These are phyloP conservation scores for Salvator merianae DNA, from an alignment of 2,113 vertebrate genomes.

Conservation along the genomic window DNA sequence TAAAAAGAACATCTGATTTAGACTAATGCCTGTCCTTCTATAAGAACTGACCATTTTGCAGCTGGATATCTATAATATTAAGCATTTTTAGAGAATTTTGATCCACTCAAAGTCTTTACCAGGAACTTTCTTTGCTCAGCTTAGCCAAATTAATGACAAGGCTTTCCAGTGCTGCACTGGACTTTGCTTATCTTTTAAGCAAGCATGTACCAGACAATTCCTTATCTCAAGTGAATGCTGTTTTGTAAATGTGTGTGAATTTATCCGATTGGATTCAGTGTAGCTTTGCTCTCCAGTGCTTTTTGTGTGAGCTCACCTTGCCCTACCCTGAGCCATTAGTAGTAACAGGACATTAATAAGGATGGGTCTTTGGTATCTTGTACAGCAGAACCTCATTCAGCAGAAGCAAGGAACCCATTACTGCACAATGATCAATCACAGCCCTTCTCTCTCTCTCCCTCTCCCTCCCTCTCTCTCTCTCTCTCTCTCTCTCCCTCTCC, in stretches of 20 bases:
- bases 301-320: conserved; percentile 76
- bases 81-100: background rate
- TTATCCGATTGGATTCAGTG: conserved; percentile 70
- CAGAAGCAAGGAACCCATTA: conserved; percentile 77
- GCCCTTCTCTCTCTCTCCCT: conserved; percentile 46
- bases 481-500: conserved; percentile 21
- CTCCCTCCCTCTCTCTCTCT: conserved; percentile 45
- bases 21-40: background rate
- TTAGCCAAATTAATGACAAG: conserved; percentile 1
- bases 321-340: conserved; percentile 78
- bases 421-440: conserved; percentile 77
- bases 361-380: conserved; percentile 74
- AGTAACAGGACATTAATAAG: conserved; percentile 78
- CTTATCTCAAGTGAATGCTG: conserved; percentile 66
- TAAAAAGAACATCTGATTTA: too few relatives aligned
- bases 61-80: background rate
- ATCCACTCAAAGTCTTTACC: background rate
- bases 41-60: background rate
- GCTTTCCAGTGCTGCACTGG: background rate
- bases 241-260: conserved; percentile 68
- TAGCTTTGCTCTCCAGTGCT: conserved; percentile 68
- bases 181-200: conserved; percentile 62
- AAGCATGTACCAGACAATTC: conserved; percentile 67
- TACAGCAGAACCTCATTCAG: conserved; percentile 71
- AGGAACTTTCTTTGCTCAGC: background rate